Evolutionary conservation across 2,888 invertebrate genomes (phyloP), one percentile per base, ranked within the genome.

Genomic region (Rhagonycha fulva): DNA sequence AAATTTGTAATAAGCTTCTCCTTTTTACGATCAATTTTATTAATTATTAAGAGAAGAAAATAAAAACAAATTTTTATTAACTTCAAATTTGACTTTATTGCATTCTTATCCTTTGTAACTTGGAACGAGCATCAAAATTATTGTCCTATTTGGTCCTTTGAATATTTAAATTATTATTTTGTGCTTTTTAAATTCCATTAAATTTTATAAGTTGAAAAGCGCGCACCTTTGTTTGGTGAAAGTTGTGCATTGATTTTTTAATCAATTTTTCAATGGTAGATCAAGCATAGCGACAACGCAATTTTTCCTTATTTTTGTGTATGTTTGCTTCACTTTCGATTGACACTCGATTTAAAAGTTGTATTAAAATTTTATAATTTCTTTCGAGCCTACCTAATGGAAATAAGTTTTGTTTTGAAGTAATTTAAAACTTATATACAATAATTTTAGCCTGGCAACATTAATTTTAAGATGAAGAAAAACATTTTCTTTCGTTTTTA

Each of bases 291-390:
- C 63, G 63, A 24, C 63, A 66, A 47, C 47, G 47, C 47, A 47
- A 4, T 24, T 66, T 63, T 66, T 24, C 10, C 63, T 66, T 66
- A 66, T 66, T 26, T 66, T 66, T 66, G 23, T 66, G n/a, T 66
- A 26, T 66, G 26, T 66, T 66, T 66, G 26, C 47, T 47, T 47
- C 47, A 47, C 47, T 47, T 47, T 47, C 47, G 47, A 47, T 23
- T 24, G 63, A 66, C 63, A 66, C 26, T 66, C 63, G 63, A 66
- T 66, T 66, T 66, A 66, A 66, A 66, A 66, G 63, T 66, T 66
- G 23, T 66, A 66, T 66, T 66, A 66, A 66, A 66, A 66, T 66
- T 66, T 66, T 66, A 47, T 47, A 47, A 47, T 47, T 47, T 47
- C n/a, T 47, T 47, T 12, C 47, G 26, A 47, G n/a, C 47, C 47